Base-by-base conservation (phyloP, 53 echinoderm and acorn worm genomes). In the Mesocentrotus franciscanus region DNA sequence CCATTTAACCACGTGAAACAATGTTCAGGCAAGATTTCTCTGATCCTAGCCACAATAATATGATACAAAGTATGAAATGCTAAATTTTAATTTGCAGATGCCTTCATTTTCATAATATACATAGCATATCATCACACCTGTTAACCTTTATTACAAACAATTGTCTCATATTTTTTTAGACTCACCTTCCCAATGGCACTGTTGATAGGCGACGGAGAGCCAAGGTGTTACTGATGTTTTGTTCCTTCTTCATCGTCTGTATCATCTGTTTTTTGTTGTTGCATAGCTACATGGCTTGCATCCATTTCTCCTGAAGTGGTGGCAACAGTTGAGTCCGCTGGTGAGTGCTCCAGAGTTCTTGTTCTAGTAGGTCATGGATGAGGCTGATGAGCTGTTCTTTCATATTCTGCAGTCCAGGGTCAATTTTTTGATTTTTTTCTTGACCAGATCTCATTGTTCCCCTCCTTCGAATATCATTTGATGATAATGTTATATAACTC, bases 181-280 rank as follows among this genome's bases (percentile, higher is more conserved):
- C 81, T 61, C 83, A 94, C 94, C 39, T 94, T 84, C 27, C 94
- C 94, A 34, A 94, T 94, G 9, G 94, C 94, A 81, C 60, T 83
- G 84, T 83, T 18, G 34, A 94, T 94, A 33, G 94, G 94, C 1
- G 94, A 61, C 16, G 94, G 27, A 5, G 94, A 57, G 61, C 81
- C 94, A 79, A 81, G 83, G 16, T 94, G 27, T 61, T 60, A 56
- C 58, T 61, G 81, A 33, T 61, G 30, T 83, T 35, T 83, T 29
- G 61, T 84, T 36, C 84, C 24, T 18, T 94, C 81, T 18, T 0
- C 62, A 60, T 71, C 74, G 24, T 58, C 93, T 58, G 11, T 76
- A 68, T 61, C 33, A 92, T 92, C 92, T 61, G 29, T 11, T 68
- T 8, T 56, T 9, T 22, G n/a, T 56, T 56, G 58, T 76, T 71